Percentiles rank a stretch among this genome's conserved stretches.
These are phyloP conservation scores for Epinephelus cyanopodus DNA, from an alignment of 2,113 vertebrate genomes.

Conservation along the genomic window DNA sequence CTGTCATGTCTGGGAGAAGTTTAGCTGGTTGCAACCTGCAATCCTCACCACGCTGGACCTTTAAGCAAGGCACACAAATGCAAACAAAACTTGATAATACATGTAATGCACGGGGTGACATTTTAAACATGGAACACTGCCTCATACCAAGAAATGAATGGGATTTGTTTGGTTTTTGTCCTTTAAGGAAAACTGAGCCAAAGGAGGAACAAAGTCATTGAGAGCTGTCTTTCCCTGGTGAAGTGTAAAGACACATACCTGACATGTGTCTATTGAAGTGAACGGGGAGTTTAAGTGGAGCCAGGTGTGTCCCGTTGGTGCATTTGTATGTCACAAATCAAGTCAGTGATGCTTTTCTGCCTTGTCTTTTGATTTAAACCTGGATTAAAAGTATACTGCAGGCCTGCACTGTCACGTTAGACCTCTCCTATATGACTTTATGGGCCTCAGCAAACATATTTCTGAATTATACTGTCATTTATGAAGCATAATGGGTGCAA, in stretches of 20 bases:
- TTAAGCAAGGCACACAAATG: not conserved
- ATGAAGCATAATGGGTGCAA: not conserved
- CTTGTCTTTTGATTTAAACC: not conserved
- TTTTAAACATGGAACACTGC: not conserved
- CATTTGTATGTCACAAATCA: slow-evolving; percentile 4
- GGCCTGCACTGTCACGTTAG: not conserved
- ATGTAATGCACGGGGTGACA: not conserved
- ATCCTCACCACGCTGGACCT: too few species aligned
- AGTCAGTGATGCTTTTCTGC: not conserved
- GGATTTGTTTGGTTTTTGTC: not conserved
- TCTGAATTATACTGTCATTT: not conserved
- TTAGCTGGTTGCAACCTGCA: too few species aligned
- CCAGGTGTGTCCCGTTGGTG: not conserved
- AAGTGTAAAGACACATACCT: not conserved
- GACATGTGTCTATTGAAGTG: not conserved
- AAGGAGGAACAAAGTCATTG: too few species aligned
- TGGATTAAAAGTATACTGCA: not conserved
- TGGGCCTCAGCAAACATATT: not conserved
- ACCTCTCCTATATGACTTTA: not conserved
- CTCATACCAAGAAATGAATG: not conserved
- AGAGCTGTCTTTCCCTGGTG: too few species aligned
- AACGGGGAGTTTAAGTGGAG: not conserved
- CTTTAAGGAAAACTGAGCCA: not conserved
- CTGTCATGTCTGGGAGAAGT: too few species aligned
- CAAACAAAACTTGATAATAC: not conserved